These are phyloP conservation scores for Schizothorax lantsangensis DNA, from an alignment of 2,797 vertebrate genomes.

Conservation along the genomic window DNA sequence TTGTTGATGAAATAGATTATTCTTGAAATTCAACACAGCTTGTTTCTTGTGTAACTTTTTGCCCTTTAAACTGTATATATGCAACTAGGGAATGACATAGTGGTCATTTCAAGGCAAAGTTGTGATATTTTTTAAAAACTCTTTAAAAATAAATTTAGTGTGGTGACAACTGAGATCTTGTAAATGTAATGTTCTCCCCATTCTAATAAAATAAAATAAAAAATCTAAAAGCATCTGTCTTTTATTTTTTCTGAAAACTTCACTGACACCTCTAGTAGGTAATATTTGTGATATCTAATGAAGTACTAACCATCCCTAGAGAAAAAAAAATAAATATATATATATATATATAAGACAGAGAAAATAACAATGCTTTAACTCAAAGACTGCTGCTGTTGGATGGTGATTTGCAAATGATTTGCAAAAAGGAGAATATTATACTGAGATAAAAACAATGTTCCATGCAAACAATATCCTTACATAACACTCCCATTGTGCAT, in stretches of 20 bases:
- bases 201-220: not conserved
- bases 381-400: not conserved
- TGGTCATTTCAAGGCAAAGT: not conserved
- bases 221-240: not conserved
- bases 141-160: not conserved
- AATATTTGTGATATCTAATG: not conserved
- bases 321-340: not conserved
- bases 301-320: not conserved
- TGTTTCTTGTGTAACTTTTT: not conserved
- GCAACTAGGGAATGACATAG: not conserved
- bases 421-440: not conserved
- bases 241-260: not conserved
- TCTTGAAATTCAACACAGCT: not conserved
- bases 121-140: not conserved
- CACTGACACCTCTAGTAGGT: not conserved
- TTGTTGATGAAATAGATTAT: not conserved
- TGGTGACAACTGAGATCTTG: not conserved
- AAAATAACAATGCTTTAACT: not conserved
- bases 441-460: not conserved
- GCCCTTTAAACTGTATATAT: not conserved
- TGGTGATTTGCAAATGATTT: not conserved
- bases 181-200: not conserved
- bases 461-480: not conserved
- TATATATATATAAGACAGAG: no score
- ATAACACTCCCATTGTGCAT: conserved; percentile 11